Conservation (phyloP, 2,888 invertebrate species). For the Rhaphigaster nebulosa region DNA sequence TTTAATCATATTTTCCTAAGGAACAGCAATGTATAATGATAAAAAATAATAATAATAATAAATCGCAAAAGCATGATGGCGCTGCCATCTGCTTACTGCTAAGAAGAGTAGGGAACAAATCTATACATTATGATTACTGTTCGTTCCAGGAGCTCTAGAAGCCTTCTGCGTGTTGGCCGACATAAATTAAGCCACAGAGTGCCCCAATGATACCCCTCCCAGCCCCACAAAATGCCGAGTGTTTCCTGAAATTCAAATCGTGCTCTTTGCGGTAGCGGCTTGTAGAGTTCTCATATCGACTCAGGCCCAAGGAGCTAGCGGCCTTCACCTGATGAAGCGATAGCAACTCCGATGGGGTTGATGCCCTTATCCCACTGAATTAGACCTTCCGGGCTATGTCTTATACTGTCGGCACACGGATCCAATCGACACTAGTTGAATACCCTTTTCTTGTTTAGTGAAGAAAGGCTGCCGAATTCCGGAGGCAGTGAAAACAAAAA, state of each 20-base stretch:
- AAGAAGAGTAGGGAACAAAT: neutral
- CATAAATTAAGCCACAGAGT: neutral
- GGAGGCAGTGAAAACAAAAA: neutral
- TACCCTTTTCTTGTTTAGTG: neutral
- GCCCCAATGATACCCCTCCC: neutral
- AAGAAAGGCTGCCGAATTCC: neutral
- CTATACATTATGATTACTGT: neutral
- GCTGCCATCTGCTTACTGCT: neutral
- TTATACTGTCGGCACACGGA: neutral
- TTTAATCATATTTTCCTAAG: too few species aligned
- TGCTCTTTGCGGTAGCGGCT: neutral
- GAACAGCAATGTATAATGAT: neutral
- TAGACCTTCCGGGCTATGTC: conserved; percentile 12
- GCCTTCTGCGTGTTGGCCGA: neutral
- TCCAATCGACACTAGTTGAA: neutral
- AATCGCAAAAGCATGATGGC: neutral
- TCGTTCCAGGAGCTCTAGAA: neutral
- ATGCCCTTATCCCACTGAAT: neutral
- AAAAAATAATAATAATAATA: neutral
- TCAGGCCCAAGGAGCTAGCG: neutral
- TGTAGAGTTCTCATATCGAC: conserved; percentile 10
- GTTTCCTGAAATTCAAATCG: conserved; percentile 18
- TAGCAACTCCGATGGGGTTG: neutral
- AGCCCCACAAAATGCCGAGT: neutral
- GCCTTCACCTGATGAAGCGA: neutral